Conservation (phyloP, 2,888 invertebrate species). For the Acleris sparsana region DNA sequence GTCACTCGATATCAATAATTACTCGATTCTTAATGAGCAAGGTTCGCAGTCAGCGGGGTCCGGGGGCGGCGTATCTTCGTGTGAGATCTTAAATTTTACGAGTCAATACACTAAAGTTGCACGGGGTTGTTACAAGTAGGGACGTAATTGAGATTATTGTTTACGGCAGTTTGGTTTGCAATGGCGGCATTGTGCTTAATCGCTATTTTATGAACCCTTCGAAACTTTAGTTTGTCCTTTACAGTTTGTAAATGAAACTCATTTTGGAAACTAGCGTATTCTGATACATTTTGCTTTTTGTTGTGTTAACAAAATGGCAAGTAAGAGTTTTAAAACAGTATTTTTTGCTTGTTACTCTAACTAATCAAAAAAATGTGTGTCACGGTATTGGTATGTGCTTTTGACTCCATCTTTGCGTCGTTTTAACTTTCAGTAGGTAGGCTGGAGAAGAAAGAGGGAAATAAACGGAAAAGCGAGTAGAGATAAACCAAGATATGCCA, state of each 20-base stretch:
- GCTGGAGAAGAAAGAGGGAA: no score
- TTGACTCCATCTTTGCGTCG: no score
- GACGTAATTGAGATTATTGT: conserved; percentile 57
- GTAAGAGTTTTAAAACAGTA: no score
- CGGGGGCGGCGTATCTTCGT: conserved; percentile 71
- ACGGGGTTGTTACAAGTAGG: conserved; percentile 39
- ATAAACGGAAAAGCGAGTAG: no score
- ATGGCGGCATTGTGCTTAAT: conserved; percentile 42
- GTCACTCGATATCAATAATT: conserved; percentile 53
- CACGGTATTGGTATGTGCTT: no score
- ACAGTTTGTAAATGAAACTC: neutral
- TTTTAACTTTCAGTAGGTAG: no score
- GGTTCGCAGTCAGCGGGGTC: conserved; percentile 71
- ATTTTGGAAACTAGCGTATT: no score
- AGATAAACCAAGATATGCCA: no score
- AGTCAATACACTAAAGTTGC: conserved; percentile 54
- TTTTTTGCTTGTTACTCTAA: no score
- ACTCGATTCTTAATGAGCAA: conserved; percentile 63
- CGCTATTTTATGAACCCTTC: conserved; percentile 44
- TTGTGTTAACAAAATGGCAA: no score
- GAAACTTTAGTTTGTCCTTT: neutral
- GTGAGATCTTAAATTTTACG: conserved; percentile 73
- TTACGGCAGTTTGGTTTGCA: conserved; percentile 53
- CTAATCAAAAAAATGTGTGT: no score
- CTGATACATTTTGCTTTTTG: no score